Evolutionary conservation across 30 jellyfish, hydroid and myxozoan genomes (phyloP), one percentile per base, ranked within the genome.

Genomic region (Cassiopea andromeda): DNA sequence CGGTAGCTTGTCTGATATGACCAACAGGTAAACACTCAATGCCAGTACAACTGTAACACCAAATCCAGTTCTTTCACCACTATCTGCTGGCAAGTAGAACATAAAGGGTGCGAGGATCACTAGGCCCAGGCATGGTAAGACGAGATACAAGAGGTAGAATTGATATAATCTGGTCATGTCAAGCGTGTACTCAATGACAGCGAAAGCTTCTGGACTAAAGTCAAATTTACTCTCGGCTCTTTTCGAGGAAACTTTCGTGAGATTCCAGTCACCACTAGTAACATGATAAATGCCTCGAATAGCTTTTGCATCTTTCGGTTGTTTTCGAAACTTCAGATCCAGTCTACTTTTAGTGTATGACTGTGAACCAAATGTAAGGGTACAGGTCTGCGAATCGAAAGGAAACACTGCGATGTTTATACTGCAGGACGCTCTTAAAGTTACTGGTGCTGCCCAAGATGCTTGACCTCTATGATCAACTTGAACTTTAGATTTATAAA

Each of bases 61-160:
- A 57, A 94, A 89, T 19, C 98, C 98, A 57, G 91, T 89, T 73
- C 98, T 70, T 72, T 94, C 98, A n/a, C 98, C 98, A 64, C 92
- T 81, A 67, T 80, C 98, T n/a, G 93, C 90, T 1, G 98, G 98
- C 61, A 94, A 78, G 73, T 77, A 87, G 84, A 94, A 94, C 91
- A 81, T 83, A 50, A 91, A 82, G 17, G 91, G 93, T 27, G 88
- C 91, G 73, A 94, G 77, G 44, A 85, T 43, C 0, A 81, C 60
- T 60, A 88, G 91, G 15, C 96, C 88, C 9, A 94, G 43, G 83
- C 96, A 89, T 2, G 98, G 98, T 10, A 94, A 78, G 16, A 94
- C 93, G 64, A 94, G 87, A 77, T 94, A 94, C n/a, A 94, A 49
- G 75, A 94, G 76, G 67, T 78, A 94, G 71, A 83, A 94, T 18